These are phyloP conservation scores for Eptatretus atami DNA, from an alignment of 2,797 vertebrate species.

Conservation along the genomic window DNA sequence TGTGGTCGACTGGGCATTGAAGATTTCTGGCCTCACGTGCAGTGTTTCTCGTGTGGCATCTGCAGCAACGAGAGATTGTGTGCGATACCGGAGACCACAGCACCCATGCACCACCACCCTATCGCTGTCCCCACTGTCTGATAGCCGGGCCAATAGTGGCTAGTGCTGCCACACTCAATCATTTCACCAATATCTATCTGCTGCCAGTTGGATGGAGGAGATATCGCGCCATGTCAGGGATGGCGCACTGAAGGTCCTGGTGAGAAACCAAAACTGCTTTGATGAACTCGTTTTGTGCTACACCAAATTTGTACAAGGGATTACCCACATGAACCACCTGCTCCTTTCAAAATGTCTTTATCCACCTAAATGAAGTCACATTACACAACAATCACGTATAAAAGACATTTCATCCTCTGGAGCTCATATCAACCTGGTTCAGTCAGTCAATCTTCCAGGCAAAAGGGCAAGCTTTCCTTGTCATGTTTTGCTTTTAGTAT, in stretches of 20 bases:
- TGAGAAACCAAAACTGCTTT: constrained; percentile 16
- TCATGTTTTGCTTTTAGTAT: too few species aligned
- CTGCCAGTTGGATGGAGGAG: constrained; percentile 94
- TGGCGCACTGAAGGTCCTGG: constrained; percentile 56
- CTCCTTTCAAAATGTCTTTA: too few species aligned
- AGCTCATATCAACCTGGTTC: too few species aligned
- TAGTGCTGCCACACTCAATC: constrained; percentile 66
- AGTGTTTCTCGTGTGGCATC: constrained; percentile 66
- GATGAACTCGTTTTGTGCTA: constrained; percentile 4
- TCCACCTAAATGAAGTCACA: too few species aligned
- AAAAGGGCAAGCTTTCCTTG: too few species aligned
- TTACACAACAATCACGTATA: too few species aligned
- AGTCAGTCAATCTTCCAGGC: too few species aligned
- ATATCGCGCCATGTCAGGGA: constrained; percentile 67
- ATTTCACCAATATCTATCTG: constrained; percentile 95
- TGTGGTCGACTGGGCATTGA: constrained; percentile 52
- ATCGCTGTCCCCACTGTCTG: constrained; percentile 94
- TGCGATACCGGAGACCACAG: constrained; percentile 65
- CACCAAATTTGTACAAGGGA: not conserved
- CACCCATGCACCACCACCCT: constrained; percentile 20
- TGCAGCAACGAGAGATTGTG: constrained; percentile 87
- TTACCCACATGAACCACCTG: too few species aligned
- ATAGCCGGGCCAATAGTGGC: constrained; percentile 79
- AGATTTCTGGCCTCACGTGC: constrained; percentile 61
- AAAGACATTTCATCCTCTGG: too few species aligned